phyloP scores from a whole-genome alignment of 2,113 vertebrate species.

The Ahaetulla prasina region DNA sequence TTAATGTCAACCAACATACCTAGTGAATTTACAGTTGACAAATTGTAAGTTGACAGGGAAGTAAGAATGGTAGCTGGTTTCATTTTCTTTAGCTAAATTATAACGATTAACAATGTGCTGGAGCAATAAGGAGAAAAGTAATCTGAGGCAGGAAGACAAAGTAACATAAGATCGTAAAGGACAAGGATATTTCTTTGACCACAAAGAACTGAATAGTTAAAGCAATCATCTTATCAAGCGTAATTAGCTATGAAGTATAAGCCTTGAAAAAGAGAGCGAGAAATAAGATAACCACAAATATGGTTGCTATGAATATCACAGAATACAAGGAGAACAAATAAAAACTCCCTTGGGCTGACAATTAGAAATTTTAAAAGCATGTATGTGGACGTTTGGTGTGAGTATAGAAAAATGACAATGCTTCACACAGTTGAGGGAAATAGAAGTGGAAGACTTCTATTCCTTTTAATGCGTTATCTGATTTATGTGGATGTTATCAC shows the following conservation, averaged over 20 bases:
- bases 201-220: background rate
- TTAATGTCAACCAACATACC: background rate
- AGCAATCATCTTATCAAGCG: background rate
- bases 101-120: background rate
- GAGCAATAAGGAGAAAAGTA: background rate
- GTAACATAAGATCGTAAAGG: background rate
- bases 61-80: background rate
- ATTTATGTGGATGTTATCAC: background rate
- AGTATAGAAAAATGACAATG: background rate
- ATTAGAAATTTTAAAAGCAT: background rate
- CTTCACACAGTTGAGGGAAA: background rate
- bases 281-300: background rate
- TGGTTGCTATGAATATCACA: background rate
- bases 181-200: background rate
- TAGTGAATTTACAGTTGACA: background rate
- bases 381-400: background rate
- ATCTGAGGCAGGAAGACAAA: background rate
- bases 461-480: background rate
- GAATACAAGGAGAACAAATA: background rate
- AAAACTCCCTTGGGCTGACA: background rate
- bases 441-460: background rate
- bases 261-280: background rate
- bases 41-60: too few species aligned
- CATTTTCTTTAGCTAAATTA: background rate
- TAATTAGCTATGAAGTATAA: background rate